phyloP scores from a whole-genome alignment of 2,113 vertebrate species.

The Cyprinodon tularosa region DNA sequence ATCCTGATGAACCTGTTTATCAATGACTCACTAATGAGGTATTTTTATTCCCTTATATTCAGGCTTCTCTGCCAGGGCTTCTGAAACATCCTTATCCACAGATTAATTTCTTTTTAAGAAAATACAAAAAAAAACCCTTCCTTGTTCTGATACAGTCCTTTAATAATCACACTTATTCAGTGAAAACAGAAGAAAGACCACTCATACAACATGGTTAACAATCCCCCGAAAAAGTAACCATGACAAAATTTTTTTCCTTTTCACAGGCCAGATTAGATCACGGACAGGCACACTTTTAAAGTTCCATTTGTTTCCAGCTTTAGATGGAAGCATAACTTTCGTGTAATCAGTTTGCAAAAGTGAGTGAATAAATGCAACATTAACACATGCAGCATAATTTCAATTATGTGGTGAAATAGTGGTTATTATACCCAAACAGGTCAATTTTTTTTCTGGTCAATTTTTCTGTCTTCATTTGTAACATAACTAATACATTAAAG shows the following conservation, averaged over 20 bases:
- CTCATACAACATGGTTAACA: conserved; percentile 51
- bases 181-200: conserved; percentile 45
- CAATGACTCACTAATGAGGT: conserved; percentile 1
- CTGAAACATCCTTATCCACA: too few species aligned
- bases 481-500: not conserved
- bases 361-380: conserved; percentile 25
- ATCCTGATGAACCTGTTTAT: conserved; percentile 51
- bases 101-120: not conserved
- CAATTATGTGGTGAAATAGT: conserved; percentile 24
- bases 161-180: conserved; percentile 50
- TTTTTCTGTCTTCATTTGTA: too few species aligned
- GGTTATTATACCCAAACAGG: conserved; percentile 16
- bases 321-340: conserved; percentile 38
- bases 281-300: conserved; percentile 66
- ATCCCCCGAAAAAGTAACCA: conserved; percentile 60
- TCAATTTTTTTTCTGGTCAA: conserved; percentile 9
- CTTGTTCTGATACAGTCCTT: conserved; percentile 43
- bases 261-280: conserved; percentile 53
- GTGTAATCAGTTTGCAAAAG: conserved; percentile 27
- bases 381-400: conserved; percentile 30
- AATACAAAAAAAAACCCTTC: not conserved
- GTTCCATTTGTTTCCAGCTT: conserved; percentile 66
- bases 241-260: conserved; percentile 32
- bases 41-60: not conserved
- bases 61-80: not conserved